Evolutionary conservation across 2,113 vertebrate species (phyloP).

Genomic region (Tautogolabrus adspersus): DNA sequence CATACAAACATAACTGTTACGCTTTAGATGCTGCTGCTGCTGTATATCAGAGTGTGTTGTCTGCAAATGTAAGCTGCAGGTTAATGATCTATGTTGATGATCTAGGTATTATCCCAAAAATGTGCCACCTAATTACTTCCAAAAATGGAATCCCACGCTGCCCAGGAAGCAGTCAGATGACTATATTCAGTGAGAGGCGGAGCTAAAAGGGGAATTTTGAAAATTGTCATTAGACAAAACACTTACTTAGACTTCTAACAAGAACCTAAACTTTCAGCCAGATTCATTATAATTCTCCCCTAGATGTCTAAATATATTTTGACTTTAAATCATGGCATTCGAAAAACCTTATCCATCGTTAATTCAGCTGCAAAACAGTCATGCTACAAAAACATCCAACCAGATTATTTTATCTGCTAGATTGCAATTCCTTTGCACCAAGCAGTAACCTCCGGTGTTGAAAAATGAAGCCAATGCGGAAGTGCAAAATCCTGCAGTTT

Average conservation of each 20-base stretch:
- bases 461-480: too few relatives aligned
- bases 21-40: neutral
- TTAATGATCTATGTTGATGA: neutral
- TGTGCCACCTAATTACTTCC: neutral
- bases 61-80: neutral
- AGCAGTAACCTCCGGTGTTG: too few relatives aligned
- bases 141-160: neutral
- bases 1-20: neutral
- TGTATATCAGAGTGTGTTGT: neutral
- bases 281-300: neutral
- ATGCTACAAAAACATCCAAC: neutral
- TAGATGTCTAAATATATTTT: neutral
- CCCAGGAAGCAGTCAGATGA: neutral
- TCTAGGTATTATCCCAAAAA: neutral
- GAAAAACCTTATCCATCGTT: neutral
- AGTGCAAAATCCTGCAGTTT: too few relatives aligned
- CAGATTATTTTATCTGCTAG: neutral
- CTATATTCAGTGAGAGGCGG: neutral
- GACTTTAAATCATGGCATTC: neutral
- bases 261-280: slow-evolving; percentile 2
- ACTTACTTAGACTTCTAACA: neutral
- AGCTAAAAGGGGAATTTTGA: neutral
- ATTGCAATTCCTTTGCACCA: too few relatives aligned
- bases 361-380: neutral
- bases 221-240: slow-evolving; percentile 3